Base-by-base conservation (phyloP, 2,797 vertebrate genomes). In the Arctocebus calabarensis region DNA sequence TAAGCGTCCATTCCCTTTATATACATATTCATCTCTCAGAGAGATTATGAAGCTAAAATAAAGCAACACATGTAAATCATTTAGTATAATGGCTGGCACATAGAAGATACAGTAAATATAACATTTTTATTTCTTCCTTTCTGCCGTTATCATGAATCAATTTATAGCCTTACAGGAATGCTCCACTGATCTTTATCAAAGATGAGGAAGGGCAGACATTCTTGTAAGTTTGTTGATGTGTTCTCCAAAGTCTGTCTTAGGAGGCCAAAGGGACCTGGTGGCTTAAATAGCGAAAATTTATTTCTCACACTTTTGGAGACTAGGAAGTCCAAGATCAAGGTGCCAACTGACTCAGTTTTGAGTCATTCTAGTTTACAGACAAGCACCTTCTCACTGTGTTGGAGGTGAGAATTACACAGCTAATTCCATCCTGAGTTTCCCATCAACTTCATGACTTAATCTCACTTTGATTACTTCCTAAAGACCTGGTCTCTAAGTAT, bases 11-110 rank as follows among this genome's bases (percentile, higher is more conserved):
- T 40, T 73, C 7, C 45, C 23, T 92, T 83, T 70, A 45, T 82
- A 64, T 64, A 59, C 75, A 40, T n/a, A 85, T 25, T 13, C 14
- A 92, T 16, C 27, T 93, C n/a, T 40, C 40, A 90, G 34, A 78
- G 23, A 87, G 34, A 90, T 23, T 29, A 29, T 71, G 83, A 87
- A 96, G 73, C 92, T 32, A 75, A 83, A 95, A 88, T 43, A 91
- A 84, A 61, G 59, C 34, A 91, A 55, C 71, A 43, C 57, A 73
- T 64, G 25, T 77, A 96, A 88, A 96, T 29, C 43, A 78, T 84
- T 92, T 85, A 64, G 8, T 83, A 88, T 7, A 77, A 79, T 57
- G 22, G 27, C 29, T 74, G 73, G 20, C 29, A 91, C 34, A 32
- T 17, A 79, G 45, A 79, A 59, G 45, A 75, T 34, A 48, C 11